Percentiles rank a stretch among this genome's conserved stretches.
Conservation (phyloP, 92 coral and sea anemone species). For the Porites evermanni region DNA sequence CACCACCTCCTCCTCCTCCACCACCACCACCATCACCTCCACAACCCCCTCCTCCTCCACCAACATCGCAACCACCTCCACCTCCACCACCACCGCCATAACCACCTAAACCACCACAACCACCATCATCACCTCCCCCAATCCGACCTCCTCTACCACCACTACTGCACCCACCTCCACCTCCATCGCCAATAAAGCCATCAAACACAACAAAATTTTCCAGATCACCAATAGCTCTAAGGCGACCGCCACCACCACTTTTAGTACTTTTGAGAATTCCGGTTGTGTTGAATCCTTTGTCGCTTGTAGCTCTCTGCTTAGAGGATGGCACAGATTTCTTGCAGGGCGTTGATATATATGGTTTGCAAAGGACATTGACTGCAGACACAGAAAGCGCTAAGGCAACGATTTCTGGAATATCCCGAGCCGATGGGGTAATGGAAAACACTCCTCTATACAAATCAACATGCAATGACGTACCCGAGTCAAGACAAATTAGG, state of each 20-base stretch:
- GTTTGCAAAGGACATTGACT: constrained; percentile 65
- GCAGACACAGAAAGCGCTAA: constrained; percentile 52
- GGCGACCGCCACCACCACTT: too few relatives aligned
- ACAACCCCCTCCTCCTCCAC: too few relatives aligned
- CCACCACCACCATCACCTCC: too few relatives aligned
- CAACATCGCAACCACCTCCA: neutral
- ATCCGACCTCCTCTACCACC: too few relatives aligned
- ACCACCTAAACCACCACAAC: neutral
- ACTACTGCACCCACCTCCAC: neutral
- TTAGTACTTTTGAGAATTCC: too few relatives aligned
- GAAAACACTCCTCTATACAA: constrained; percentile 33
- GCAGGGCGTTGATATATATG: constrained; percentile 36
- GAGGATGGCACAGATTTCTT: constrained; percentile 41
- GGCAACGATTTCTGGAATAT: constrained; percentile 58
- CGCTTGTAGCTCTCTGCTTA: constrained; percentile 8
- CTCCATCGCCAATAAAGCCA: neutral
- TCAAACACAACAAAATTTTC: too few relatives aligned
- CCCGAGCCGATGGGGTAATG: constrained; percentile 29
- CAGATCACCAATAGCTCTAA: too few relatives aligned
- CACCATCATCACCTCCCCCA: too few relatives aligned
- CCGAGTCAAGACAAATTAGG: constrained; percentile 20
- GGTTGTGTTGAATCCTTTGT: neutral
- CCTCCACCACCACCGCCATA: neutral
- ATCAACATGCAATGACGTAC: constrained; percentile 21
- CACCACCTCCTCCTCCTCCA: too few relatives aligned